Evolutionary conservation across 1,140 invertebrate species (phyloP), one percentile per base, ranked within the genome.

Genomic region (Dreissena polymorpha): DNA sequence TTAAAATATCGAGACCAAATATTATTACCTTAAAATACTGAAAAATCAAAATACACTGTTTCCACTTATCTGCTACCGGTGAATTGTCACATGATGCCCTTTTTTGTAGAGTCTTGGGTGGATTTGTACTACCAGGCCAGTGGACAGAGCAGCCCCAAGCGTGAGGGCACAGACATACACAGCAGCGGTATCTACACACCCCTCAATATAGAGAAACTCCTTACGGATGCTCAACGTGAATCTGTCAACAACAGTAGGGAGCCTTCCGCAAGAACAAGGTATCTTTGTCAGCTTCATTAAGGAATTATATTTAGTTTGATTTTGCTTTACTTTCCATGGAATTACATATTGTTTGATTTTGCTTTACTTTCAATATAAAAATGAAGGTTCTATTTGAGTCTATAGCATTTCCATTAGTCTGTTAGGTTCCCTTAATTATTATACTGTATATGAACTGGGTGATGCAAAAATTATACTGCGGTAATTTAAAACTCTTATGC

Each of bases 151-250:
- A 72, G 63, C 7, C 70, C 70, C 1, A 82, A 82, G 25, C 70
- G 13, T 8, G 67, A 57, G 25, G 21, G 39, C 18, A 49, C 18
- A 39, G 68, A 67, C n/a, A 29, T 74, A 16, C 29, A 82, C 10
- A 21, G 18, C 18, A 72, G 69, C 5, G 71, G 55, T 16, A 23
- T 82, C 8, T 82, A 82, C 49, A 82, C 71, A 21, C 68, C 79
- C 10, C 49, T 82, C 5, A 82, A 82, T 57, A 74, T 82, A 51
- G 79, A 82, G 63, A 82, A 82, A 68, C 60, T 82, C 13, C 64
- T 82, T 0, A 72, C 73, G 23, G 79, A 82, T 39, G 79, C 79
- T 0, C 70, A 74, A n/a, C 53, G 71, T 51, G 79, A 82, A 49
- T 71, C 68, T 60, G 71, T 18, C 0, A 70, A 67, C 18, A 82